Evolutionary conservation across 1,140 invertebrate genomes (phyloP).

Genomic region (Diachasma alloeum): DNA sequence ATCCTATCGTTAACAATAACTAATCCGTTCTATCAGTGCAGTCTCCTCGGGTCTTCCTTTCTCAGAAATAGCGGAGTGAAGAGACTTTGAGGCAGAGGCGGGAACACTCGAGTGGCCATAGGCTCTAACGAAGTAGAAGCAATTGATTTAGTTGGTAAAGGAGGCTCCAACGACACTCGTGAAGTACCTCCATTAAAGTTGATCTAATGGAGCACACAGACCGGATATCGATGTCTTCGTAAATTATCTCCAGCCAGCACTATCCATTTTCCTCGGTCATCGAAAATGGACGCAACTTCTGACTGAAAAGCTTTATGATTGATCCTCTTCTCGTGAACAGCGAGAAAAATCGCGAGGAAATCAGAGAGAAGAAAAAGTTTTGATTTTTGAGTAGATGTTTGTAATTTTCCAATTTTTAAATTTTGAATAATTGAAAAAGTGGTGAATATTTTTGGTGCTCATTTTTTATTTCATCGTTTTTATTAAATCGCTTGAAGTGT

Average conservation of each 20-base stretch:
- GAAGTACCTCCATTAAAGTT: not conserved
- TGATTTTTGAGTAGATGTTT: no score
- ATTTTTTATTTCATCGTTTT: no score
- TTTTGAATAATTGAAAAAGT: no score
- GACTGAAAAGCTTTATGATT: not conserved
- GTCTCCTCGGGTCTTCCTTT: not conserved
- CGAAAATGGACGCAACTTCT: not conserved
- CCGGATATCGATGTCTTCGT: not conserved
- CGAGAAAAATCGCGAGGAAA: no score
- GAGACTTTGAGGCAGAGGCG: not conserved
- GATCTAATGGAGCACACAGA: not conserved
- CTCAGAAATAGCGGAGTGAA: not conserved
- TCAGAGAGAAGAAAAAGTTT: no score
- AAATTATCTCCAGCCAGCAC: not conserved
- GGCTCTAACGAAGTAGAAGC: conserved; percentile 5
- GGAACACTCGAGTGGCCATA: not conserved
- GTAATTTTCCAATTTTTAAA: no score
- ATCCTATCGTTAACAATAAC: no score
- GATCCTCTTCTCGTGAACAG: not conserved
- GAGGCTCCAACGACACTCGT: not conserved
- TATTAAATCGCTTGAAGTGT: no score
- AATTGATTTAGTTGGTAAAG: not conserved
- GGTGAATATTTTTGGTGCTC: no score
- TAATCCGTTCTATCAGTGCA: no score
- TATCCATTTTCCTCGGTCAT: not conserved